Percentiles rank a stretch among this genome's conserved stretches.
Evolutionary conservation across 2,888 invertebrate species (phyloP).

Genomic region (Onthophagus sagittarius): DNA sequence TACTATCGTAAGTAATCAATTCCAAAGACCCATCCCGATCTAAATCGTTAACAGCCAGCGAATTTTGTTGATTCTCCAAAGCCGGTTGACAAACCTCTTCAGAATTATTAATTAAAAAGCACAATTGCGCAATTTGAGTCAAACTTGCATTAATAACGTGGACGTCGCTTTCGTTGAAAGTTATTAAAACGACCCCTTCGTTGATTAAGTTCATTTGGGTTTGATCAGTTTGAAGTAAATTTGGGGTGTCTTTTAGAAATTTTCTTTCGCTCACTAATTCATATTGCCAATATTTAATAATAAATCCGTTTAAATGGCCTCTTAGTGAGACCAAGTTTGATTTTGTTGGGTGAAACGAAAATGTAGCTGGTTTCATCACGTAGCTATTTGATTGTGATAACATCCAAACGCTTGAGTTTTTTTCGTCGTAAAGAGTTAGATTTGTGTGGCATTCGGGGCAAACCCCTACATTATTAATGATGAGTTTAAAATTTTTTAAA

Average conservation of each 20-base stretch:
- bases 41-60: conserved; percentile 69
- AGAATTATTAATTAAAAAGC: conserved; percentile 48
- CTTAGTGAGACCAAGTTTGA: conserved; percentile 43
- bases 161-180: conserved; percentile 69
- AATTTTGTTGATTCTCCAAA: conserved; percentile 67
- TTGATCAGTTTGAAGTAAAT: not conserved
- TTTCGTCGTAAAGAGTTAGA: conserved; percentile 56
- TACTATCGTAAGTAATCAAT: conserved; percentile 70
- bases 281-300: conserved; percentile 83
- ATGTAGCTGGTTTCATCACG: conserved; percentile 68
- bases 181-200: conserved; percentile 73
- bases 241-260: too few species aligned
- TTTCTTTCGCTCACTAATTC: conserved; percentile 41
- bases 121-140: conserved; percentile 73
- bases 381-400: conserved; percentile 66
- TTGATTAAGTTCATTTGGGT: conserved; percentile 26
- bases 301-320: conserved; percentile 66
- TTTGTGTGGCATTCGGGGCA: conserved; percentile 69
- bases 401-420: conserved; percentile 42
- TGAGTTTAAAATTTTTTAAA: conserved; percentile 62
- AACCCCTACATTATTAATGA: conserved; percentile 66
- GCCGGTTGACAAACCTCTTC: conserved; percentile 67
- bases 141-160: conserved; percentile 76
- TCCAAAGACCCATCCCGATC: conserved; percentile 75
- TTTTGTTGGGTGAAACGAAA: conserved; percentile 55